Conservation (phyloP, 2,888 invertebrate genomes). For the Arenicola marina region DNA sequence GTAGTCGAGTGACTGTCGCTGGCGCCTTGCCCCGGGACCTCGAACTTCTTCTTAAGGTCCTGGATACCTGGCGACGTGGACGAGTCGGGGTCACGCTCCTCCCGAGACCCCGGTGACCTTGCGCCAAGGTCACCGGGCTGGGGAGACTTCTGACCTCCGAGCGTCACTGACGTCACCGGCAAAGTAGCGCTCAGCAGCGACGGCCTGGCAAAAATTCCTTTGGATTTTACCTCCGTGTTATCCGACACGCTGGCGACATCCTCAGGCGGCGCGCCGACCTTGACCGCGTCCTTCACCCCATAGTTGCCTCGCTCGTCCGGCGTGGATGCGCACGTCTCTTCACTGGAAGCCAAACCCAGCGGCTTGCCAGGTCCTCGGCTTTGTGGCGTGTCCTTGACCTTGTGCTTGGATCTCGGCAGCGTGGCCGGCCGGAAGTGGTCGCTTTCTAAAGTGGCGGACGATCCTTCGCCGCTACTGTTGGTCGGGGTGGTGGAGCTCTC, state of each 20-base stretch:
- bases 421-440: not conserved
- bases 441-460: not conserved
- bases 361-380: too few relatives aligned
- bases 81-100: not conserved
- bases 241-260: too few relatives aligned
- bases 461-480: not conserved
- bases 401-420: not conserved
- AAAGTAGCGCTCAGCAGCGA: not conserved
- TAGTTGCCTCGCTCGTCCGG: not conserved
- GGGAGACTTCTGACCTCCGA: not conserved
- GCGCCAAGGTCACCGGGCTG: not conserved
- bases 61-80: not conserved
- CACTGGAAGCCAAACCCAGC: too few relatives aligned
- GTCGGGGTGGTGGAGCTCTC: not conserved
- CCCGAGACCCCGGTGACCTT: not conserved
- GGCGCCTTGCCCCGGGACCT: not conserved
- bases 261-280: not conserved
- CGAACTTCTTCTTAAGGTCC: not conserved
- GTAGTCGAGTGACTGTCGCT: too few relatives aligned
- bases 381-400: not conserved
- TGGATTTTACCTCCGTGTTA: not conserved
- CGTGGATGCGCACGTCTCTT: not conserved
- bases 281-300: not conserved
- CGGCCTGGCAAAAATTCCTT: not conserved
- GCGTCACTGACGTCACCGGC: not conserved